Percentiles rank a stretch among this genome's conserved stretches.
phyloP scores from a whole-genome alignment of 1,140 invertebrate genomes.

The Vanessa tameamea region DNA sequence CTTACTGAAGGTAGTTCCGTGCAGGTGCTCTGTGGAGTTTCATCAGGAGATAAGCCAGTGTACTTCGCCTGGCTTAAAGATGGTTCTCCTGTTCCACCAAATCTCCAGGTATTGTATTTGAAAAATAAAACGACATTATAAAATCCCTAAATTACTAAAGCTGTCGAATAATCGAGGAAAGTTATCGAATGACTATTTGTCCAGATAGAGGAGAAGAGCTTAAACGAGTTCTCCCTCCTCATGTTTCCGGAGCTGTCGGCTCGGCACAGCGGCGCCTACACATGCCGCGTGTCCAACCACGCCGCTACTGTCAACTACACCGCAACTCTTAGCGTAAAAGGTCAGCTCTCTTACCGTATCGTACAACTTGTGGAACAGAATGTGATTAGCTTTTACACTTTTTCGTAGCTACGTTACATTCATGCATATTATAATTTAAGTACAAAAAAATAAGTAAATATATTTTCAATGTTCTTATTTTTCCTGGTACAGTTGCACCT shows the following conservation, averaged over 20 bases:
- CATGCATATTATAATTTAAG: too few species aligned
- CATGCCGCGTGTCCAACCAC: constrained; percentile 88
- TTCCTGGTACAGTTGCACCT: constrained; percentile 84
- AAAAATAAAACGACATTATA: not conserved
- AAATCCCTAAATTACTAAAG: not conserved
- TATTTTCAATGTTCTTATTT: too few species aligned
- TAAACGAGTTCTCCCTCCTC: constrained; percentile 86
- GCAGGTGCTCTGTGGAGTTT: constrained; percentile 90
- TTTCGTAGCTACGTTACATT: too few species aligned
- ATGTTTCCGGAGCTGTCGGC: constrained; percentile 85
- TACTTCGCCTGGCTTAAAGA: constrained; percentile 92
- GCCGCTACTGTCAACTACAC: constrained; percentile 88
- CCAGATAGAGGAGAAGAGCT: constrained; percentile 84
- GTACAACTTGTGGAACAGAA: too few species aligned
- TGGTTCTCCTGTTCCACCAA: constrained; percentile 82
- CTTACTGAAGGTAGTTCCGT: constrained; percentile 92
- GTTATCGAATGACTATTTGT: not conserved
- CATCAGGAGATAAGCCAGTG: constrained; percentile 91
- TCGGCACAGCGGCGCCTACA: constrained; percentile 89
- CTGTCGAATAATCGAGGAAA: not conserved
- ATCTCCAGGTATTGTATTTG: constrained; percentile 78
- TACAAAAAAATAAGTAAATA: too few species aligned
- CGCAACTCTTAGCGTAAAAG: constrained; percentile 87
- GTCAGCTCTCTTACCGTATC: constrained; percentile 67
- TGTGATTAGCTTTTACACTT: too few species aligned